Evolutionary conservation across 2,113 vertebrate genomes (phyloP).

Genomic region (Brienomyrus longianalis): DNA sequence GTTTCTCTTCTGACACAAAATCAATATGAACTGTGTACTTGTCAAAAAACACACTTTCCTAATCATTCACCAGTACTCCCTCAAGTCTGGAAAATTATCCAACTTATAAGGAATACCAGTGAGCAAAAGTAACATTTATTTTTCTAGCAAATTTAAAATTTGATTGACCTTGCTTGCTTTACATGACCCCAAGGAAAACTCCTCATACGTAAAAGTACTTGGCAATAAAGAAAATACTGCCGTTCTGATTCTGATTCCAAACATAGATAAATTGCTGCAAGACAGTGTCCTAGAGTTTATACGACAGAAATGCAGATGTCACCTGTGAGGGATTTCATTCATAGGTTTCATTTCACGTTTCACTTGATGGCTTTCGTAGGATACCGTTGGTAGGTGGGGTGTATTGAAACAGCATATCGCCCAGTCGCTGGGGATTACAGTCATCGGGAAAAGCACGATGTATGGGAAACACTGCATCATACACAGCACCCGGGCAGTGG

Average conservation of each 20-base stretch:
- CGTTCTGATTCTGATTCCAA: neutral
- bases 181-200: neutral
- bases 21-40: slow-evolving; percentile 18
- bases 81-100: slow-evolving; percentile 11
- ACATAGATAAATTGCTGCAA: neutral
- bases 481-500: neutral
- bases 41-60: slow-evolving; percentile 18
- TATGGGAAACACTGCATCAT: slow-evolving; percentile 16
- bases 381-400: neutral
- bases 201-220: neutral
- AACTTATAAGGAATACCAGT: neutral
- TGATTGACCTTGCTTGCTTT: neutral
- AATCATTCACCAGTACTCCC: neutral
- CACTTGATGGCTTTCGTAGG: neutral
- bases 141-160: neutral
- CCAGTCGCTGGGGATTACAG: slow-evolving; percentile 4
- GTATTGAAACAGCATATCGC: neutral
- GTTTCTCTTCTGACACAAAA: slow-evolving; percentile 34
- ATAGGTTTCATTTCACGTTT: neutral
- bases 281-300: neutral
- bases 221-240: neutral
- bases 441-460: neutral
- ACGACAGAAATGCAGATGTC: neutral
- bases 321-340: neutral
- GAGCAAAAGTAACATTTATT: neutral